These are phyloP conservation scores for Melanostigma gelatinosum DNA, from an alignment of 2,113 vertebrate species.

Conservation along the genomic window DNA sequence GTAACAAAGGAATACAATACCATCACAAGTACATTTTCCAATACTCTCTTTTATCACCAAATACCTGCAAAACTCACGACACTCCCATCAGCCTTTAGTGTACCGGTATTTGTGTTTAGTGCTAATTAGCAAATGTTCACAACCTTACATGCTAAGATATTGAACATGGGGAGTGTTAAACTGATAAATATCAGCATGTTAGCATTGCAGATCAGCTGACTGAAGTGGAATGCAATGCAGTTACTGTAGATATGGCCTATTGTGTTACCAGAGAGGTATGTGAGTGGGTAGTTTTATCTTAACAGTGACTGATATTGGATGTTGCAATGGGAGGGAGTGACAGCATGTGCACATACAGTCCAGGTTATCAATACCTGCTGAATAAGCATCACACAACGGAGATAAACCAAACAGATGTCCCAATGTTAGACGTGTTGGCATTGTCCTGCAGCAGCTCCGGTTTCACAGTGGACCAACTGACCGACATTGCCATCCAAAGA, in stretches of 20 bases:
- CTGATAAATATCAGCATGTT: background rate
- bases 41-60: background rate
- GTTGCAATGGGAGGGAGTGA: constrained; percentile 37
- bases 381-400: constrained; percentile 39
- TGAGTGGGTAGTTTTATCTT: constrained; percentile 47
- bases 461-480: constrained; percentile 31
- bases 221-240: constrained; percentile 12
- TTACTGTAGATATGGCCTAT: constrained; percentile 53
- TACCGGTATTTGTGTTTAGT: too few species aligned
- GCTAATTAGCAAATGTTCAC: background rate
- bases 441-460: constrained; percentile 27
- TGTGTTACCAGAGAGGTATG: constrained; percentile 24
- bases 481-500: background rate
- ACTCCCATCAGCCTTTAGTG: background rate
- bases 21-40: background rate
- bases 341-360: constrained; percentile 16
- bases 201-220: background rate
- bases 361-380: constrained; percentile 52
- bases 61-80: background rate
- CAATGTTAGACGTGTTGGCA: constrained; percentile 36
- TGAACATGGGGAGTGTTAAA: background rate
- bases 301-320: constrained; percentile 26
- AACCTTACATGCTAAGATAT: background rate
- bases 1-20: background rate
- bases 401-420: constrained; percentile 43